phyloP scores from a whole-genome alignment of 2,113 vertebrate genomes.

The Mus spicilegus region DNA sequence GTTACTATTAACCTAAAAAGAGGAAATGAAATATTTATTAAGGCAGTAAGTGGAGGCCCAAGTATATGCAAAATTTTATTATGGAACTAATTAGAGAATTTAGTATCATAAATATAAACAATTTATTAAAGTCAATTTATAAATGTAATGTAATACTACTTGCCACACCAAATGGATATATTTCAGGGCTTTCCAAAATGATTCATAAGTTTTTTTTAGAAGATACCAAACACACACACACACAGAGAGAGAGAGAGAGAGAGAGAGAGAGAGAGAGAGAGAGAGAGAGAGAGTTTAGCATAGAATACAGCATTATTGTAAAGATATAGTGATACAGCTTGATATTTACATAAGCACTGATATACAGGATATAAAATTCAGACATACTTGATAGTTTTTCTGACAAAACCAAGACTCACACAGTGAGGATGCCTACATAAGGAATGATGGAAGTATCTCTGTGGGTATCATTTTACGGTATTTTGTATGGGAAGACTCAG shows the following conservation, averaged over 20 bases:
- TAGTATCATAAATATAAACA: not conserved
- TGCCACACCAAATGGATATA: not conserved
- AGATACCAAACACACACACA: not conserved
- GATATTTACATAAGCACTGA: not conserved
- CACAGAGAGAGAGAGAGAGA: not conserved
- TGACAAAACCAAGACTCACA: not conserved
- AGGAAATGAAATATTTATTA: slow-evolving; percentile 14
- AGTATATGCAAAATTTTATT: not conserved
- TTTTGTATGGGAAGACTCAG: not conserved
- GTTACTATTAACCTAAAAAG: not conserved
- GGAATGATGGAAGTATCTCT: not conserved
- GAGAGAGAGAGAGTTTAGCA: not conserved
- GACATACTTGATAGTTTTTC: not conserved
- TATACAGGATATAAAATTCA: not conserved
- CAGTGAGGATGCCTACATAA: not conserved
- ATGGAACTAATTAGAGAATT: not conserved
- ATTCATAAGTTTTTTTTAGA: not conserved
- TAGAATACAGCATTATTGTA: not conserved
- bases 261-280: too few relatives aligned
- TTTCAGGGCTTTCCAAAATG: slow-evolving; percentile 45
- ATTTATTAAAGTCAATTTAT: not conserved
- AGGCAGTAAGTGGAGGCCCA: not conserved
- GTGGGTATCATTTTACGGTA: not conserved
- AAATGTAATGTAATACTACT: not conserved
- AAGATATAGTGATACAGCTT: not conserved